These are phyloP conservation scores for Trissolcus basalis DNA, from an alignment of 1,140 invertebrate species.

Conservation along the genomic window DNA sequence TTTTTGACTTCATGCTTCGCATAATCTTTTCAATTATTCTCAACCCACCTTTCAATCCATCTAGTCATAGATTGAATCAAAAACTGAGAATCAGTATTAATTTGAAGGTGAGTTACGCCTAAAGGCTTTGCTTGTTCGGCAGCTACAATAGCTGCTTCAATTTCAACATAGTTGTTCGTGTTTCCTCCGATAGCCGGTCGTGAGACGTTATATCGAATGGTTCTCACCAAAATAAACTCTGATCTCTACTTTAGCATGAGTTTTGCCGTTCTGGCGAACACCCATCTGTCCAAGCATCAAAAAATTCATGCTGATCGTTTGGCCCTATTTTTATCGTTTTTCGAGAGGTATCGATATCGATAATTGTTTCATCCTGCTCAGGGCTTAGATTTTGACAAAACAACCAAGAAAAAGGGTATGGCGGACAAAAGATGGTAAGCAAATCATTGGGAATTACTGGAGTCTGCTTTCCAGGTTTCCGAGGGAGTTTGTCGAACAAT, in stretches of 20 bases:
- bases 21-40: slow-evolving; percentile 15
- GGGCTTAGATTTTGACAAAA: no score
- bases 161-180: slow-evolving; percentile 9
- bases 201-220: slow-evolving; percentile 7
- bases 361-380: no score
- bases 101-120: not conserved
- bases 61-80: not conserved
- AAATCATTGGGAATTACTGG: not conserved
- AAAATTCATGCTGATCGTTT: not conserved
- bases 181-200: not conserved
- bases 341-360: no score
- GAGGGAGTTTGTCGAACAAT: not conserved
- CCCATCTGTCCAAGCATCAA: slow-evolving; percentile 4
- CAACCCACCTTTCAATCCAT: not conserved
- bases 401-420: no score
- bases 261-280: not conserved
- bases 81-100: slow-evolving; percentile 12
- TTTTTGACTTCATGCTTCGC: not conserved
- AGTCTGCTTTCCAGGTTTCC: not conserved
- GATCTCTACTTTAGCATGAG: not conserved
- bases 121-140: not conserved
- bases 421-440: no score
- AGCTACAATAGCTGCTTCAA: slow-evolving; percentile 10
- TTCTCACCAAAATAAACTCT: slow-evolving; percentile 9
- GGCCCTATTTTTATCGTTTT: no score